A percentile compares a stretch with the other conserved stretches of the same genome.
Conservation (phyloP, 2,888 invertebrate species). For the Drosophila melanosoma region DNA sequence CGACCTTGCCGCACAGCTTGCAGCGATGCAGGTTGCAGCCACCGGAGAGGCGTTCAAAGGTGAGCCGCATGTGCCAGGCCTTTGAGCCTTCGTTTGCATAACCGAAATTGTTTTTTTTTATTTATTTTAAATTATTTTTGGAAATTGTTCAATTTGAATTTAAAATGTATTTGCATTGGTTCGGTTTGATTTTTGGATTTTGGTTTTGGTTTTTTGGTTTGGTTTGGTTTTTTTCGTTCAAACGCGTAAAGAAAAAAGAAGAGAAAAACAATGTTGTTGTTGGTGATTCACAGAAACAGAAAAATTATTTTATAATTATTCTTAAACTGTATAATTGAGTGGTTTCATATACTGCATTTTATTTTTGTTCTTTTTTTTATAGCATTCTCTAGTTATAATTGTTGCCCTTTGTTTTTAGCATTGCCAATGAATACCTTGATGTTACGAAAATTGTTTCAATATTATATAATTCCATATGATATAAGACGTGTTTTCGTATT, state of each 20-base stretch:
- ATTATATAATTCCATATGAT: conserved; percentile 34
- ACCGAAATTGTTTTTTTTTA: neutral
- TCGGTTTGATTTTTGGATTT: conserved; percentile 47
- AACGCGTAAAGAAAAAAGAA: conserved; percentile 84
- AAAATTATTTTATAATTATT: conserved; percentile 80
- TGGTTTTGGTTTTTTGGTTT: conserved; percentile 37
- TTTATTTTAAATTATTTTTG: conserved; percentile 33
- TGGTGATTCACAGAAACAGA: conserved; percentile 84
- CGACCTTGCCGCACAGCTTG: conserved; percentile 97
- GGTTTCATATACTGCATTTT: conserved; percentile 52
- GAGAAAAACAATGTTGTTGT: conserved; percentile 85
- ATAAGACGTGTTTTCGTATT: conserved; percentile 16
- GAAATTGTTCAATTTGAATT: conserved; percentile 40
- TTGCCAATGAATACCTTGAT: conserved; percentile 50
- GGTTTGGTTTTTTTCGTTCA: conserved; percentile 69
- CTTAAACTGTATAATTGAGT: conserved; percentile 76
- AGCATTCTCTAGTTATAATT: conserved; percentile 33
- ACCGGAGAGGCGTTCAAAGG: conserved; percentile 96
- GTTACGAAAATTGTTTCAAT: conserved; percentile 14
- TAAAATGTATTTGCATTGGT: conserved; percentile 45
- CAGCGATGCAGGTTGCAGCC: conserved; percentile 97
- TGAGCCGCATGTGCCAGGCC: conserved; percentile 97
- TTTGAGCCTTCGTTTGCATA: conserved; percentile 88
- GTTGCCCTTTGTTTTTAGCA: conserved; percentile 47
- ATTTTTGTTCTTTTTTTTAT: conserved; percentile 32